phyloP scores from a whole-genome alignment of 2,113 vertebrate species.

The Hippocampus mohnikei region DNA sequence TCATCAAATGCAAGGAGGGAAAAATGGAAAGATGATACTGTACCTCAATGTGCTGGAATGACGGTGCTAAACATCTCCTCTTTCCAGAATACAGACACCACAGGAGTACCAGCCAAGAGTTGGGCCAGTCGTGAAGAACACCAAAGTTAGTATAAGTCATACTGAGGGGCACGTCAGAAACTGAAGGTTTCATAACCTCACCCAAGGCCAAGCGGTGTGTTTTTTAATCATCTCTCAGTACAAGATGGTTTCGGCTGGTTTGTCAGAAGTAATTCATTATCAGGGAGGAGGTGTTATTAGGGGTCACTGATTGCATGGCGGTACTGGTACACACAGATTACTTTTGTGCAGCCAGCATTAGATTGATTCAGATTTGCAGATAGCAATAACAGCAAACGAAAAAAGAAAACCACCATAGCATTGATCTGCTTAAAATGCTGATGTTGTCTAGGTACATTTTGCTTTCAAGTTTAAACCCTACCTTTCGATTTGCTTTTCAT shows the following conservation, averaged over 20 bases:
- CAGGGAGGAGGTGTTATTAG: neutral
- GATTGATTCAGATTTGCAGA: neutral
- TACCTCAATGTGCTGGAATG: constrained; percentile 38
- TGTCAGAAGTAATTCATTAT: constrained; percentile 10
- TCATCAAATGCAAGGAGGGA: constrained; percentile 1
- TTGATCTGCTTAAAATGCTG: too few relatives aligned
- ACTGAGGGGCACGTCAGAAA: constrained; percentile 1
- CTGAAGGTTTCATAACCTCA: constrained; percentile 29
- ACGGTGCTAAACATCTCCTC: constrained; percentile 41
- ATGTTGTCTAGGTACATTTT: too few relatives aligned
- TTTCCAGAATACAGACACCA: constrained; percentile 50
- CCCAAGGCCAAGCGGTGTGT: constrained; percentile 13
- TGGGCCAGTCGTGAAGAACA: constrained; percentile 35
- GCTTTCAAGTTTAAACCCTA: too few relatives aligned
- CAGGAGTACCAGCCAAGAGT: constrained; percentile 34
- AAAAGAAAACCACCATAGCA: too few relatives aligned
- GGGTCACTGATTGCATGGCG: too few relatives aligned
- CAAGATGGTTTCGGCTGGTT: constrained; percentile 12
- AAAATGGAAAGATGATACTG: constrained; percentile 7
- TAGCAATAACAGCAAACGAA: neutral
- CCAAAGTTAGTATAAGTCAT: constrained; percentile 26
- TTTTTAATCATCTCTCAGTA: constrained; percentile 10
- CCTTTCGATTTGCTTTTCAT: too few relatives aligned
- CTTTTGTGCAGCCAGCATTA: neutral
- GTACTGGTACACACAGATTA: neutral